Evolutionary conservation across 2,797 vertebrate genomes (phyloP).

Genomic region (Gymnothorax javanicus): DNA sequence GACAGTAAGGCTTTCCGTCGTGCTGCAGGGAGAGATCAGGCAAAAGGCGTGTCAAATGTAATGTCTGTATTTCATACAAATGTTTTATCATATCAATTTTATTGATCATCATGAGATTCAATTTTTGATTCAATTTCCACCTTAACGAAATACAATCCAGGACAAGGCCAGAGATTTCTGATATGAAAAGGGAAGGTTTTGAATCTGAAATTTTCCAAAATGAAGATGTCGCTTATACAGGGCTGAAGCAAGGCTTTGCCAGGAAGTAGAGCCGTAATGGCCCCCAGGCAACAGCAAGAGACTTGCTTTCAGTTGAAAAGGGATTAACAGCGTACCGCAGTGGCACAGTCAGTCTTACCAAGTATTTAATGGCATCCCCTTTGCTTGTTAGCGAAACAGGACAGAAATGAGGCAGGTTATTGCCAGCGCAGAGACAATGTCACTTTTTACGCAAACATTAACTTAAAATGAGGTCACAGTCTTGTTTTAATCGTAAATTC

Average conservation of each 20-base stretch:
- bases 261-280: not conserved
- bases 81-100: not conserved
- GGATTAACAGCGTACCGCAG: not conserved
- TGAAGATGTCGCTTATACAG: not conserved
- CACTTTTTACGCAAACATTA: too few relatives aligned
- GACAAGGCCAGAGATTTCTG: not conserved
- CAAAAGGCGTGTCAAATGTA: not conserved
- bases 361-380: too few relatives aligned
- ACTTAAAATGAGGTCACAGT: too few relatives aligned
- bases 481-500: too few relatives aligned
- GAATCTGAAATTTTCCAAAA: not conserved
- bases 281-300: not conserved
- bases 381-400: too few relatives aligned
- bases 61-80: not conserved
- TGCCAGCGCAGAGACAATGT: too few relatives aligned
- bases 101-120: not conserved
- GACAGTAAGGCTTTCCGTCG: slow-evolving; percentile 58
- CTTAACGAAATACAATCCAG: not conserved
- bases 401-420: too few relatives aligned
- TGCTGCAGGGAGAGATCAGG: slow-evolving; percentile 46
- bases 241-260: not conserved
- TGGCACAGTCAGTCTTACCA: too few relatives aligned
- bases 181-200: not conserved
- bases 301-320: not conserved
- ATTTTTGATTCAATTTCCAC: not conserved